Evolutionary conservation across 2,797 vertebrate species (phyloP), one percentile per base, ranked within the genome.

Genomic region (Bradypus variegatus): DNA sequence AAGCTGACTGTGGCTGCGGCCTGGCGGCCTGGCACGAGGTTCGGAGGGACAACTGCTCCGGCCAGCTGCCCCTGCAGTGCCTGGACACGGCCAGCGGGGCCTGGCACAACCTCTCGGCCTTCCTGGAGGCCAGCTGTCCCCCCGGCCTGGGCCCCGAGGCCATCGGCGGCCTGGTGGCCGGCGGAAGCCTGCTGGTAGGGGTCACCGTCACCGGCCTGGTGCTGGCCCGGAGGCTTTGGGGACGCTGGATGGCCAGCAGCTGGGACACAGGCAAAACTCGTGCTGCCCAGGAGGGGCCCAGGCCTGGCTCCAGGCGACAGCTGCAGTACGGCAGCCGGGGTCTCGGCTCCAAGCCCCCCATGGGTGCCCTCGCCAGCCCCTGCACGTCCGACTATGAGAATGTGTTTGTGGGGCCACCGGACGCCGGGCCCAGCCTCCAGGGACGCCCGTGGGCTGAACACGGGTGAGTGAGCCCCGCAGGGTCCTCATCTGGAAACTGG

Each of bases 351-450:
- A 29, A 69, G 76, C 4, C 80, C 38, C 9, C 85, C 2, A 45
- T 0, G 1, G 81, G 18, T 12, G 3, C 31, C 0, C 8, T 1
- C 1, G 14, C 55, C 31, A 3, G 23, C 16, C 27, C 72, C 11
- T 4, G 45, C 4, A 29, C 78, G 0, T 41, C 76, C 0, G 92
- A 95, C 73, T 97, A 97, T 5, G 97, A 97, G 80, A 97, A 97
- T 48, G 21, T 97, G 78, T 94, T 96, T 18, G 6, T 96, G 31
- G 95, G 89, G 31, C 53, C 88, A 19, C 38, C 19, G 1, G 8
- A 38, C 1, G 31, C 64, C 0, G 2, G 25, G 15, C 45, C 45
- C 18, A 5, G 31, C 72, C 2, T 2, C 5, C 73, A 50, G 60
- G n/a, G 8, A 5, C 18, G 29, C 5, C 62, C 45, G 11, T 41